These are phyloP conservation scores for Oreocharis arfaki DNA, from an alignment of 2,113 vertebrate species.

Conservation along the genomic window DNA sequence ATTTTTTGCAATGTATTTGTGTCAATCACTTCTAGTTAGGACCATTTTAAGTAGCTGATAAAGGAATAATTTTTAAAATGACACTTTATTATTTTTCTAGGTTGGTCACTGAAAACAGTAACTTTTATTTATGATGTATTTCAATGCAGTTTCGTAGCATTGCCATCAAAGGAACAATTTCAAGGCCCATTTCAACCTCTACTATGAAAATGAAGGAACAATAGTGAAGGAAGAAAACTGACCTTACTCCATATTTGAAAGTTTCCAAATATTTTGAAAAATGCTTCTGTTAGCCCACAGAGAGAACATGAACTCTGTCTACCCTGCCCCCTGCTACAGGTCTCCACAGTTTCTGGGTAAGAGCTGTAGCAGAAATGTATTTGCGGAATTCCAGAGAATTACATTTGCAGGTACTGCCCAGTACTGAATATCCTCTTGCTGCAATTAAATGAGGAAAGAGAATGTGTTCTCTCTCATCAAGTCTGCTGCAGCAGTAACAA, in stretches of 20 bases:
- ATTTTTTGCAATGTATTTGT: neutral
- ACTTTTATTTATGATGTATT: neutral
- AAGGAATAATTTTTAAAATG: neutral
- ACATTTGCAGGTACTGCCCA: neutral
- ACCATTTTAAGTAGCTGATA: neutral
- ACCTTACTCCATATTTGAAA: neutral
- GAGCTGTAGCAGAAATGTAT: neutral
- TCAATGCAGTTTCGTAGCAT: neutral
- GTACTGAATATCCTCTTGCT: neutral
- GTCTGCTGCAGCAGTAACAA: neutral
- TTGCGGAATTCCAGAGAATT: neutral
- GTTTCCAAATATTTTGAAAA: neutral
- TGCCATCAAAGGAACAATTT: neutral
- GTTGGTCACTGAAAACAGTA: neutral
- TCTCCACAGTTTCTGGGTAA: neutral
- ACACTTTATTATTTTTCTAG: neutral
- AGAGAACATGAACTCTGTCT: neutral
- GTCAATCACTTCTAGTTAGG: neutral
- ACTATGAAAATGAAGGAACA: neutral
- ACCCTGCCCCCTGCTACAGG: neutral
- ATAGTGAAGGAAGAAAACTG: neutral
- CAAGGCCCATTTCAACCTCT: neutral
- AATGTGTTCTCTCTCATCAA: neutral
- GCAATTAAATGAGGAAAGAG: neutral
- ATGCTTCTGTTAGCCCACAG: neutral